Conservation (phyloP, 2,797 vertebrate species). For the Masticophis lateralis region DNA sequence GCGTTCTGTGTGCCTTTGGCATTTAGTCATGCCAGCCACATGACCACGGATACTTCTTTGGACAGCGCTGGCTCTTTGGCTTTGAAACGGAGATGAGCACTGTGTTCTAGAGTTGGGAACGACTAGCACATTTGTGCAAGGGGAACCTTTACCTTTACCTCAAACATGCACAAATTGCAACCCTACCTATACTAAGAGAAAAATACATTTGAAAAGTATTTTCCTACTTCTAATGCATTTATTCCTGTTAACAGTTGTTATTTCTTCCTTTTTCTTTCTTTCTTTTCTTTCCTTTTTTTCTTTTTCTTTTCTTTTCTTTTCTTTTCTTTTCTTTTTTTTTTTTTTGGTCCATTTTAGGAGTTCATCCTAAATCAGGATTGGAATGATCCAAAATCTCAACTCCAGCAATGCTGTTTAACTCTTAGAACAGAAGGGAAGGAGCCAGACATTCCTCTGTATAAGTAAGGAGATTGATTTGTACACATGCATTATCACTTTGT, state of each 20-base stretch:
- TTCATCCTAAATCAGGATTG: constrained; percentile 99
- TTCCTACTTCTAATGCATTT: background rate
- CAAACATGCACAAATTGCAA: background rate
- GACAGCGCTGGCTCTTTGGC: too few relatives aligned
- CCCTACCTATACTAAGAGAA: background rate
- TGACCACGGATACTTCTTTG: too few relatives aligned
- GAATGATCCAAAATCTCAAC: constrained; percentile 99
- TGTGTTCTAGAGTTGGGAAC: too few relatives aligned
- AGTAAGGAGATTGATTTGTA: constrained; percentile 76
- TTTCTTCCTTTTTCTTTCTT: background rate
- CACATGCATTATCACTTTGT: background rate
- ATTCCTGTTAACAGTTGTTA: background rate
- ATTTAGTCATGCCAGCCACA: too few relatives aligned
- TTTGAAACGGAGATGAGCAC: too few relatives aligned
- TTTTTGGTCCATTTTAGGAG: constrained; percentile 76
- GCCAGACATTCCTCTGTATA: constrained; percentile 97
- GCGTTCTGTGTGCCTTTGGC: too few relatives aligned
- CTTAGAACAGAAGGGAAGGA: constrained; percentile 97
- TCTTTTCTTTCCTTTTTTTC: background rate
- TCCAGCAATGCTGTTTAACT: constrained; percentile 96
- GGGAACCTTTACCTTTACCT: background rate
- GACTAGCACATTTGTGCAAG: too few relatives aligned
- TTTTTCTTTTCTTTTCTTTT: background rate
- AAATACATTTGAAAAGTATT: background rate
- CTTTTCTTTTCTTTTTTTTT: background rate